phyloP scores from a whole-genome alignment of 1,140 invertebrate genomes.

The Teleopsis dalmanni region DNA sequence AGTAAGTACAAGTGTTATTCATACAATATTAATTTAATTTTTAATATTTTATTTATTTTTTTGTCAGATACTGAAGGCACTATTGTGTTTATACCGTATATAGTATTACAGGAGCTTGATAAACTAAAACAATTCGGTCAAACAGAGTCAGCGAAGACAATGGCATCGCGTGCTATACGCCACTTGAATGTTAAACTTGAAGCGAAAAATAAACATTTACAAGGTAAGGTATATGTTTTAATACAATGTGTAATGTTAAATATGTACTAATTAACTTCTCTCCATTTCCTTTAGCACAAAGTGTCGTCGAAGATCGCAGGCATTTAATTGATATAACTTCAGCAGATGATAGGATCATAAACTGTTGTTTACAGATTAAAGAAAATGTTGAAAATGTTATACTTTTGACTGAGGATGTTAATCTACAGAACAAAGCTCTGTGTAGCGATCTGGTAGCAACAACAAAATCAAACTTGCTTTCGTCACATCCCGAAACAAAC shows the following conservation, averaged over 20 bases:
- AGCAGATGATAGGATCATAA: slow-evolving; percentile 37
- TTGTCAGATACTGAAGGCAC: slow-evolving; percentile 16
- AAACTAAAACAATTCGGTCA: slow-evolving; percentile 21
- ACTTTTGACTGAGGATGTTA: slow-evolving; percentile 33
- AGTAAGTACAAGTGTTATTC: slow-evolving; percentile 8
- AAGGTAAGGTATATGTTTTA: slow-evolving; percentile 18
- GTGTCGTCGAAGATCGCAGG: slow-evolving; percentile 23
- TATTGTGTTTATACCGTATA: slow-evolving; percentile 25
- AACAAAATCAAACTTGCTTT: slow-evolving; percentile 22
- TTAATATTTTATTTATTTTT: neutral
- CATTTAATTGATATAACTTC: slow-evolving; percentile 26
- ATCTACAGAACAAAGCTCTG: slow-evolving; percentile 34
- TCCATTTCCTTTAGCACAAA: slow-evolving; percentile 24
- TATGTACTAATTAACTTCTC: neutral
- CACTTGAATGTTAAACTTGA: slow-evolving; percentile 33
- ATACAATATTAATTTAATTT: neutral
- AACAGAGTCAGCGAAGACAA: slow-evolving; percentile 7
- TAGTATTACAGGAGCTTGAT: slow-evolving; percentile 31
- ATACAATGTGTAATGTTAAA: neutral
- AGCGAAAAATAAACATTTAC: slow-evolving; percentile 19
- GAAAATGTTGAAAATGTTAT: slow-evolving; percentile 24
- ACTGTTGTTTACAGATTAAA: slow-evolving; percentile 36
- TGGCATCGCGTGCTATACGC: slow-evolving; percentile 29
- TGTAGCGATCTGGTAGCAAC: slow-evolving; percentile 27
- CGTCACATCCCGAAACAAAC: slow-evolving; percentile 6